Evolutionary conservation across 2,113 vertebrate genomes (phyloP).

Genomic region (Pedionomus torquatus): DNA sequence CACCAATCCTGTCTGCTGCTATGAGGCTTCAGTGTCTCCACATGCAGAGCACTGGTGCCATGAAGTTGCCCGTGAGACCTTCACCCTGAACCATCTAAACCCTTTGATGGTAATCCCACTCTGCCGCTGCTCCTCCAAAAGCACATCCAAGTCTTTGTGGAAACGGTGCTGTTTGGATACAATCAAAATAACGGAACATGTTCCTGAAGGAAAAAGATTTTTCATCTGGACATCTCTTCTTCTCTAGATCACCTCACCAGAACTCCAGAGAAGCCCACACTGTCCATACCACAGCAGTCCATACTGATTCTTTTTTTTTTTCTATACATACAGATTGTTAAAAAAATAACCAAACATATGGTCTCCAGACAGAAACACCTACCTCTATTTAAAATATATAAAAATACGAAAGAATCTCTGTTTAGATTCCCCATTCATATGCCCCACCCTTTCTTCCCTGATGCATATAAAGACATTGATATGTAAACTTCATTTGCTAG

Average conservation of each 20-base stretch:
- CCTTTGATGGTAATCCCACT: not conserved
- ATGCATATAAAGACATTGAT: not conserved
- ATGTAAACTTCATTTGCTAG: conserved; percentile 13
- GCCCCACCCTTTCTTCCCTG: not conserved
- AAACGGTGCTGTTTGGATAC: not conserved
- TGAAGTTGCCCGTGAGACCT: not conserved
- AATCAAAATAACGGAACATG: not conserved
- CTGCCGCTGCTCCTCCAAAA: not conserved
- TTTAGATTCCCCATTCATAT: not conserved
- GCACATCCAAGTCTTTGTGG: not conserved
- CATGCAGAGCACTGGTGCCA: not conserved
- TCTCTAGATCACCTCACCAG: not conserved
- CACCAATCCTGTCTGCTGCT: not conserved
- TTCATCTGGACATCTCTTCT: conserved; percentile 8
- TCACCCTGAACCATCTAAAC: not conserved
- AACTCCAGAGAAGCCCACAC: not conserved
- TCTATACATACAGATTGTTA: not conserved
- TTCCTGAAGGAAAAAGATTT: not conserved
- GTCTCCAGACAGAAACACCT: conserved; percentile 51
- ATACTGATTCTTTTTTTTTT: not conserved
- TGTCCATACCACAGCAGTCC: not conserved
- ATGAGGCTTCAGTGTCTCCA: rapidly evolving
- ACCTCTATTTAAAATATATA: not conserved
- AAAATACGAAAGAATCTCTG: not conserved
- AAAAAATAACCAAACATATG: not conserved